Evolutionary conservation across 2,113 vertebrate genomes (phyloP).

Genomic region (Larimichthys polyactis): DNA sequence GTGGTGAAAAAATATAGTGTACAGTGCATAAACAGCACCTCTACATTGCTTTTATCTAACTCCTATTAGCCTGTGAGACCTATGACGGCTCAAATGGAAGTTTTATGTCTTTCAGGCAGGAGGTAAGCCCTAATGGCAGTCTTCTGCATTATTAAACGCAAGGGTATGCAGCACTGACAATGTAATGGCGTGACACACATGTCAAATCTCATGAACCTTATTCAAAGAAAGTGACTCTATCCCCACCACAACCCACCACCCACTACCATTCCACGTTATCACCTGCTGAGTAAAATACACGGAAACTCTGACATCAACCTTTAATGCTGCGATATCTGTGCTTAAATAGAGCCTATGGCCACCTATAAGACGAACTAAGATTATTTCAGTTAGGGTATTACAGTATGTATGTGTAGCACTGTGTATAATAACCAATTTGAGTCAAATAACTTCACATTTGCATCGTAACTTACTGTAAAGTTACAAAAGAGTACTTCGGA

Average conservation of each 20-base stretch:
- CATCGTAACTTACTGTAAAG: background rate
- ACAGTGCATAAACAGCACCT: background rate
- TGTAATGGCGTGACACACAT: background rate
- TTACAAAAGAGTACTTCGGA: conserved; percentile 12
- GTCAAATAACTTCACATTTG: conserved; percentile 5
- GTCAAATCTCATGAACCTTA: background rate
- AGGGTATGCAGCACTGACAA: conserved; percentile 11
- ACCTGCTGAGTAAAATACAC: background rate
- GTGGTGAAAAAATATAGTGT: background rate
- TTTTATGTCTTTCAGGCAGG: conserved; percentile 44
- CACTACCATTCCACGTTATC: background rate
- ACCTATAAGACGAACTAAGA: background rate
- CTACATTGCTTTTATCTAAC: conserved; percentile 1
- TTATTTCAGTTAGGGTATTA: background rate
- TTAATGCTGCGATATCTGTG: background rate
- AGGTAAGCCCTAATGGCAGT: conserved; percentile 29
- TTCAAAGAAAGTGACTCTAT: background rate
- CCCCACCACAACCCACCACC: background rate
- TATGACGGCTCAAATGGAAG: conserved; percentile 44
- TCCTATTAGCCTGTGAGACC: conserved; percentile 37
- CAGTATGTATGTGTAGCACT: background rate
- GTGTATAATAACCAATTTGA: background rate
- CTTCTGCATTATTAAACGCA: conserved; percentile 43
- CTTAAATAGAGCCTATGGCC: background rate
- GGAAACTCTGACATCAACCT: background rate